phyloP scores from a whole-genome alignment of 2,113 vertebrate species.

The Phoxinus phoxinus region DNA sequence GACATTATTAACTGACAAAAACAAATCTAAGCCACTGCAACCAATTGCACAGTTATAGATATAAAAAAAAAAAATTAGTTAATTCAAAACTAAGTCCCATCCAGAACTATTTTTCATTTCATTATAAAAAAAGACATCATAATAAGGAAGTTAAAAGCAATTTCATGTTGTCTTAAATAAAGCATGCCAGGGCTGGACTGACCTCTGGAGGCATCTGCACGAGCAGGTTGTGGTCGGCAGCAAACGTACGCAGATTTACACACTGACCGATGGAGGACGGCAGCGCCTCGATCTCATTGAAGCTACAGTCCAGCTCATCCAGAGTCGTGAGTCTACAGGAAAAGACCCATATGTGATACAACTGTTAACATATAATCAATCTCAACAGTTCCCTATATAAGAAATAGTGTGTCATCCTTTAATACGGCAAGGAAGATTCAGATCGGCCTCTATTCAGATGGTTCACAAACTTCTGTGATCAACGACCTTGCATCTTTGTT shows the following conservation, averaged over 20 bases:
- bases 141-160: not conserved
- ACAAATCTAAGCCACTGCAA: not conserved
- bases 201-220: slow-evolving; percentile 91
- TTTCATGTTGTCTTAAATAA: not conserved
- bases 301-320: slow-evolving; percentile 97
- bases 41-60: not conserved
- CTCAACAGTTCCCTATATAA: not conserved
- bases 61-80: not conserved
- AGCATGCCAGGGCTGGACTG: slow-evolving; percentile 23
- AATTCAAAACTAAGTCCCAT: not conserved
- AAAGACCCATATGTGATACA: not conserved
- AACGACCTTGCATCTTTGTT: not conserved
- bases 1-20: not conserved
- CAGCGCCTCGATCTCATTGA: slow-evolving; percentile 95
- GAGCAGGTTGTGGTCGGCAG: slow-evolving; percentile 97
- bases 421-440: not conserved
- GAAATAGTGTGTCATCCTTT: not conserved
- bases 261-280: slow-evolving; percentile 90
- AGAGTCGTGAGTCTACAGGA: slow-evolving; percentile 80
- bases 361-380: not conserved
- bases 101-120: not conserved
- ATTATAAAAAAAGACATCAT: not conserved
- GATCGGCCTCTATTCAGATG: not conserved
- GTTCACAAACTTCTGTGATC: not conserved
- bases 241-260: slow-evolving; percentile 88